Evolutionary conservation across 92 coral and sea anemone species (phyloP).

Genomic region (Palythoa caribaeorum): DNA sequence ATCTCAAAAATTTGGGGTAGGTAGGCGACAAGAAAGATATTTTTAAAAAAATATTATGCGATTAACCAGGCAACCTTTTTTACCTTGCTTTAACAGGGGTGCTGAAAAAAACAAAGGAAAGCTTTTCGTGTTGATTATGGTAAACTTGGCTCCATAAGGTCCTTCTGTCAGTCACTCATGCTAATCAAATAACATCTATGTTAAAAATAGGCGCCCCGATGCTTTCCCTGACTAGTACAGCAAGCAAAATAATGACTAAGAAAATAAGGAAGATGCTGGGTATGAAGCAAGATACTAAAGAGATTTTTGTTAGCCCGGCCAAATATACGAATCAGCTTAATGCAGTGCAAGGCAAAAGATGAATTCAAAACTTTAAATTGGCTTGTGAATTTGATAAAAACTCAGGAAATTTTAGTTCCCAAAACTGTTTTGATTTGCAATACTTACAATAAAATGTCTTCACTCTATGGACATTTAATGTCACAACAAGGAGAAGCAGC

Average conservation of each 20-base stretch:
- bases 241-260: no score
- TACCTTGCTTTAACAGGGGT: no score
- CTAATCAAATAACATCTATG: background rate
- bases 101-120: no score
- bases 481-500: background rate
- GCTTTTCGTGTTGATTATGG: no score
- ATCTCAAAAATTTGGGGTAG: no score
- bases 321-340: constrained; percentile 19
- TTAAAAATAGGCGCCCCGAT: background rate
- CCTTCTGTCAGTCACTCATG: background rate
- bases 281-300: no score
- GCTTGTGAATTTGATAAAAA: constrained; percentile 14
- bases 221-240: background rate
- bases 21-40: no score
- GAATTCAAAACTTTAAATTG: constrained; percentile 22
- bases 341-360: background rate
- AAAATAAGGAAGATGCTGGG: no score
- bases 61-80: no score
- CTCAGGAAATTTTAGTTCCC: background rate
- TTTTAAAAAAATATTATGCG: no score
- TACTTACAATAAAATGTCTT: constrained; percentile 35
- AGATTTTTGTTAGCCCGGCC: constrained; percentile 31
- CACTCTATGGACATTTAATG: constrained; percentile 16
- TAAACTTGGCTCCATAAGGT: no score
- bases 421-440: constrained; percentile 48